Evolutionary conservation across 2,888 invertebrate genomes (phyloP).

Genomic region (Archaeoteleia sp.): DNA sequence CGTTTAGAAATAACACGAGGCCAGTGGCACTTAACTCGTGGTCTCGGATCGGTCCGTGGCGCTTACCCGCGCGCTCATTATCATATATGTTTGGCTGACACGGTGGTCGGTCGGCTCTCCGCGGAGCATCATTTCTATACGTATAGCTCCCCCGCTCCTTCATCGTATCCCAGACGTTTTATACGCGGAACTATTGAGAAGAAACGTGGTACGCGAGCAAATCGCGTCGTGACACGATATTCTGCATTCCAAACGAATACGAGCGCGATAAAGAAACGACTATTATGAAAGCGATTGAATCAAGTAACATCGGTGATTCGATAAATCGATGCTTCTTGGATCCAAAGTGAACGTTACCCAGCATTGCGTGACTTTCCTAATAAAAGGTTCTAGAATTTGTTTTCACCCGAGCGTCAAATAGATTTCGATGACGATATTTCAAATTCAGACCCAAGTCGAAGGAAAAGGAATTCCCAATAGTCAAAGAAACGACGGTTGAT

Average conservation of each 20-base stretch:
- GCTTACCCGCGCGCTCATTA: constrained; percentile 44
- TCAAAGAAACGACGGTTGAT: no score
- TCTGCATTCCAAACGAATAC: constrained; percentile 28
- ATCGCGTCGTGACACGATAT: constrained; percentile 32
- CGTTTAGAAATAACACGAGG: constrained; percentile 41
- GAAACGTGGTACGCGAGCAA: constrained; percentile 32
- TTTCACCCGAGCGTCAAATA: background rate
- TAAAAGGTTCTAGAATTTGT: background rate
- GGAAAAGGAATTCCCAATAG: no score
- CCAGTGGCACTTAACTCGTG: constrained; percentile 35
- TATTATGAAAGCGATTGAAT: constrained; percentile 24
- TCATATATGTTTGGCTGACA: constrained; percentile 43
- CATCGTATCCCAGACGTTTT: no score
- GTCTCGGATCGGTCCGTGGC: constrained; percentile 40
- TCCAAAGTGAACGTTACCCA: constrained; percentile 7
- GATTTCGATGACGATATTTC: no score
- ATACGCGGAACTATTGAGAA: constrained; percentile 19
- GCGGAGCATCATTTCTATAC: constrained; percentile 21
- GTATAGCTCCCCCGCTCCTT: constrained; percentile 18
- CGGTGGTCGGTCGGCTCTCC: constrained; percentile 38
- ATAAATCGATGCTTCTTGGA: constrained; percentile 21
- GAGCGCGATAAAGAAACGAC: constrained; percentile 17
- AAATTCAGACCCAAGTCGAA: no score
- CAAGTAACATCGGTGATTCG: constrained; percentile 13
- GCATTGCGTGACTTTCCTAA: background rate